Conservation (phyloP, 2,888 invertebrate genomes). For the Argyresthia goedartella region DNA sequence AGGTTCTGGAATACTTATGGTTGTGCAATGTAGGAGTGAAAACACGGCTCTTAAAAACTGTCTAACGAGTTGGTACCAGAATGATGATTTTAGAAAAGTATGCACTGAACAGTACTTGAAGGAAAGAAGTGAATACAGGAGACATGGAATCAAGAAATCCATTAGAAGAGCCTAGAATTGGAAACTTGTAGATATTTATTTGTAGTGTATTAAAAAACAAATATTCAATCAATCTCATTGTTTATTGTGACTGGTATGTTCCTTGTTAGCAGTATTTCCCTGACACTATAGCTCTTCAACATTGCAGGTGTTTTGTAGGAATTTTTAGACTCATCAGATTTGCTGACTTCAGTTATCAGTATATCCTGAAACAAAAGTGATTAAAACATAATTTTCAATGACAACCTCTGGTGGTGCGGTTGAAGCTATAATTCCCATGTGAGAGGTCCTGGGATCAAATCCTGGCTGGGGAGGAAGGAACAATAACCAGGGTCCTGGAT, state of each 20-base stretch:
- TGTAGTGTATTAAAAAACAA: constrained; percentile 27
- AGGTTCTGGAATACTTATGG: constrained; percentile 76
- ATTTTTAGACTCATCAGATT: constrained; percentile 26
- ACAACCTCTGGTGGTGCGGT: too few species aligned
- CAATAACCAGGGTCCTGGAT: too few species aligned
- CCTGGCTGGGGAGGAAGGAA: too few species aligned
- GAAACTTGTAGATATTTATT: constrained; percentile 15
- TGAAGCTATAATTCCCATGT: too few species aligned
- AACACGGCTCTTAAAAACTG: constrained; percentile 80
- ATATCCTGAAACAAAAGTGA: constrained; percentile 78
- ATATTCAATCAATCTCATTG: constrained; percentile 39
- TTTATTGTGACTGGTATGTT: constrained; percentile 53
- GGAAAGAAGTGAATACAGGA: constrained; percentile 85
- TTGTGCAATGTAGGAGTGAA: constrained; percentile 79
- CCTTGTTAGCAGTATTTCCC: constrained; percentile 76
- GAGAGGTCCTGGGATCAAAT: too few species aligned
- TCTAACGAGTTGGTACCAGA: constrained; percentile 79
- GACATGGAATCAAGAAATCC: constrained; percentile 80
- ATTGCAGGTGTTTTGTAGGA: constrained; percentile 49
- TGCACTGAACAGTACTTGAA: constrained; percentile 86
- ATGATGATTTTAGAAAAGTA: constrained; percentile 79
- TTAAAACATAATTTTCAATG: constrained; percentile 29
- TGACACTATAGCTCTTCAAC: constrained; percentile 69
- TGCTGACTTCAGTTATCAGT: constrained; percentile 73
- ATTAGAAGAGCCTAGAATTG: constrained; percentile 43